Conservation (phyloP, 2,113 vertebrate genomes). For the Datnioides undecimradiatus region DNA sequence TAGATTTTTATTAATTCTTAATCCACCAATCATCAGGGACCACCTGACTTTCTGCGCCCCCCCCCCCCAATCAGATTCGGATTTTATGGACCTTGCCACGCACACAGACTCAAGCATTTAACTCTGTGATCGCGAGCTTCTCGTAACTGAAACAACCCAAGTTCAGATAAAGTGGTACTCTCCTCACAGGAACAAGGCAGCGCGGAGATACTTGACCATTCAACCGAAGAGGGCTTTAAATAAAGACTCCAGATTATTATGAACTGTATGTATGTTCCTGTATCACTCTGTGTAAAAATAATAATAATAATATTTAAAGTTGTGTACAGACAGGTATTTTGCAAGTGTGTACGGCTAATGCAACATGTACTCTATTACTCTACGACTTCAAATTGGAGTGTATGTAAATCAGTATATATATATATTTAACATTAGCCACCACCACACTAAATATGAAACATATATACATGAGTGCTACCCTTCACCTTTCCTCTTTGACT, state of each 20-base stretch:
- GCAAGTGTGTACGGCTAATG: constrained; percentile 73
- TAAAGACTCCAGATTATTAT: constrained; percentile 49
- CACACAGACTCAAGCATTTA: neutral
- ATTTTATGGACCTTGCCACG: neutral
- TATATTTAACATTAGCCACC: constrained; percentile 52
- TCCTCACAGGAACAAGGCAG: constrained; percentile 34
- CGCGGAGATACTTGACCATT: constrained; percentile 22
- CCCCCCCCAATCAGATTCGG: neutral
- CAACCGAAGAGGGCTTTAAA: constrained; percentile 55
- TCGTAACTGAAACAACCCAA: neutral
- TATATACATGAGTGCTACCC: constrained; percentile 43
- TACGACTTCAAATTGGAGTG: constrained; percentile 77
- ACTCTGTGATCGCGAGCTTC: neutral
- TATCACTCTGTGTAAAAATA: constrained; percentile 71
- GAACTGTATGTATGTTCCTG: constrained; percentile 71
- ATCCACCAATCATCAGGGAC: too few species aligned
- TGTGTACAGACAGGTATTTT: constrained; percentile 80
- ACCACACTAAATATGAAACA: constrained; percentile 52
- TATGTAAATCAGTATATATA: constrained; percentile 71
- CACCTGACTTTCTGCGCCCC: too few species aligned
- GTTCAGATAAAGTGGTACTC: constrained; percentile 23
- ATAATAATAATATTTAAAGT: constrained; percentile 74
- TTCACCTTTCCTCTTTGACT: constrained; percentile 38
- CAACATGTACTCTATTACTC: constrained; percentile 67
- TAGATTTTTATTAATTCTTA: too few species aligned